phyloP scores from a whole-genome alignment of 2,888 invertebrate species.

The Eubasilissa splendida region DNA sequence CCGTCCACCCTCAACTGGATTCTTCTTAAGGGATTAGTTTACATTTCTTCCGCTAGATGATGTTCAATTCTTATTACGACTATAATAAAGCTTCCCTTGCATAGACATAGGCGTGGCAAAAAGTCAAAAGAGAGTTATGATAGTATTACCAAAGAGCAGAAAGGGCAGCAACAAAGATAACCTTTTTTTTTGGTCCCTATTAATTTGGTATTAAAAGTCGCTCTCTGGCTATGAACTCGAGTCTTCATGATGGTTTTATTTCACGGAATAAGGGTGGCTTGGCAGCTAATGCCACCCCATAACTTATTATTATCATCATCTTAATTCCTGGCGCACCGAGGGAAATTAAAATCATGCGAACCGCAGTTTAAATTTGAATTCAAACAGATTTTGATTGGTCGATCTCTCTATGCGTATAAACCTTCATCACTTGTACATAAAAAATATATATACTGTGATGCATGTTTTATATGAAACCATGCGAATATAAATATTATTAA shows the following conservation, averaged over 20 bases:
- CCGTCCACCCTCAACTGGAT: neutral
- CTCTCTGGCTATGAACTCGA: too few relatives aligned
- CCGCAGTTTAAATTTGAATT: neutral
- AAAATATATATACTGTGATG: too few relatives aligned
- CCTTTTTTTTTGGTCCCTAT: neutral
- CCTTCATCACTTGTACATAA: too few relatives aligned
- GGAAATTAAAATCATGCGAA: slow-evolving; percentile 50
- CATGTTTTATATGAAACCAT: too few relatives aligned
- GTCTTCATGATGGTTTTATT: neutral
- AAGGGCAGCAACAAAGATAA: neutral
- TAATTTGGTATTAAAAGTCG: too few relatives aligned
- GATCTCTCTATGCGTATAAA: too few relatives aligned
- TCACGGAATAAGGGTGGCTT: neutral
- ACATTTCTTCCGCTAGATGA: slow-evolving; percentile 41
- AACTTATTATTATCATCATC: slow-evolving; percentile 46
- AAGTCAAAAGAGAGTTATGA: neutral
- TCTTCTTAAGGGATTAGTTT: slow-evolving; percentile 41
- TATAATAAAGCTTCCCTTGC: neutral
- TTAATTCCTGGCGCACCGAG: slow-evolving; percentile 46
- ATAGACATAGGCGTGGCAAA: neutral
- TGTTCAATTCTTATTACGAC: slow-evolving; percentile 45
- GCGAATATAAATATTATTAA: too few relatives aligned
- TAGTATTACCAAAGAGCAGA: neutral
- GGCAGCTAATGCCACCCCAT: slow-evolving; percentile 41
- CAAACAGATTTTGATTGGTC: too few relatives aligned